A percentile compares a stretch with the other conserved stretches of the same genome.
Evolutionary conservation across 2,888 invertebrate species (phyloP).

Genomic region (Mechanitis mazaeus): DNA sequence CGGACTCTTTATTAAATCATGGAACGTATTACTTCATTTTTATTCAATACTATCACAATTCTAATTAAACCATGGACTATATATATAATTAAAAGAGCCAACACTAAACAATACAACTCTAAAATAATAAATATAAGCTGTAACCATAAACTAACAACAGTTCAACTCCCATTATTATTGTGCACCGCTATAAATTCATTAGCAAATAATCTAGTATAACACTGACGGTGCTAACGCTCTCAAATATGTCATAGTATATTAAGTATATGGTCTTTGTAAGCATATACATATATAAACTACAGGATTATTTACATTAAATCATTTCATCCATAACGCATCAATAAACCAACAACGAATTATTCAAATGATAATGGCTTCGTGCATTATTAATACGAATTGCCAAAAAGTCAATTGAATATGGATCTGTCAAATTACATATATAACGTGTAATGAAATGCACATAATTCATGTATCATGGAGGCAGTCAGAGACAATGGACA

Average conservation of each 20-base stretch:
- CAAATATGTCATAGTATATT: neutral
- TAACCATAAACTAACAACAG: conserved; percentile 3
- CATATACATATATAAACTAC: too few species aligned
- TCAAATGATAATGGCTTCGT: conserved; percentile 1
- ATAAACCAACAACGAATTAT: neutral
- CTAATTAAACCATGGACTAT: neutral
- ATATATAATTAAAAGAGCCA: neutral
- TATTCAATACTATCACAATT: neutral
- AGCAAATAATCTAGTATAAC: neutral
- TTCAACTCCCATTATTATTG: conserved; percentile 4
- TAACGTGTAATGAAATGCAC: conserved; percentile 42
- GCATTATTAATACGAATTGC: conserved; percentile 27
- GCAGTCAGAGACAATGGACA: conserved; percentile 38
- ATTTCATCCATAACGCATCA: neutral
- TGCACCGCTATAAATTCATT: conserved; percentile 5
- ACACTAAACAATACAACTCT: neutral
- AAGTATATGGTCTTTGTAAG: neutral
- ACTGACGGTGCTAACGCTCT: neutral
- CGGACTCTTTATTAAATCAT: conserved; percentile 21
- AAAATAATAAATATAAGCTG: neutral
- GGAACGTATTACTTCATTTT: neutral
- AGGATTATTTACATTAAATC: neutral
- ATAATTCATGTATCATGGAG: conserved; percentile 67
- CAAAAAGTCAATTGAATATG: conserved; percentile 38
- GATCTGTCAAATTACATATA: conserved; percentile 32